Base-by-base conservation (phyloP, 35 echinoderm and acorn worm genomes). In the Patiria miniata region DNA sequence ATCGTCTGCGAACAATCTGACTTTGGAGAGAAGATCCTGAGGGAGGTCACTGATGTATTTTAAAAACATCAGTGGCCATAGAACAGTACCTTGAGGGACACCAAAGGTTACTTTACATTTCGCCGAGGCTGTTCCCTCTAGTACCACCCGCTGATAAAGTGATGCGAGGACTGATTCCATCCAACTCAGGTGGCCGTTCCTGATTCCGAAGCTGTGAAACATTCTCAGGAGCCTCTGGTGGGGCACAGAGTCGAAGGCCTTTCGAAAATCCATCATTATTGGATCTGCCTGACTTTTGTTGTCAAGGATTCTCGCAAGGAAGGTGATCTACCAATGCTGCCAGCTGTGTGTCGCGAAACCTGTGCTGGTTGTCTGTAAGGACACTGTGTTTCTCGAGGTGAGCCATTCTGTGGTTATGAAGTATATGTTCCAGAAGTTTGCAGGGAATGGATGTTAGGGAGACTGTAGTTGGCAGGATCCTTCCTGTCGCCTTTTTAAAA, bases 1-100 rank as follows among this genome's bases (percentile, higher is more conserved):
- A 37, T 95, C 89, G 55, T 95, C 93, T n/a, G 93, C 93, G 80
- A 95, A 95, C 17, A 95, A 73, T n/a, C 83, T 42, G 30, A 95
- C 80, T 68, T 80, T 1, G 36, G 89, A 95, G 16, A 34, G 32
- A 30, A 89, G 21, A 65, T 22, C 7, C 8, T 0, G 10, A 12
- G 89, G 89, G 29, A 96, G 51, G 73, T 95, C 68, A 78, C 85
- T 88, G 12, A 95, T 85, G 38, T 87, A 92, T 5, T 36, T 40
- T 7, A 92, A 57, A 68, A 95, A 91, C 89, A 95, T 32, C 22
- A 95, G 32, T 26, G 89, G 85, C 2, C 93, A 68, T 1, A 92
- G 65, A 15, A 95, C 86, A 19, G 93, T 90, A 12, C 93, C 93
- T 52, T 95, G 89, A 15, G 85, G 90, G 10, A 95, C 93, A 36